Percentiles rank a stretch among this genome's conserved stretches.
phyloP scores from a whole-genome alignment of 1,140 invertebrate species.

The Dinoponera quadriceps region DNA sequence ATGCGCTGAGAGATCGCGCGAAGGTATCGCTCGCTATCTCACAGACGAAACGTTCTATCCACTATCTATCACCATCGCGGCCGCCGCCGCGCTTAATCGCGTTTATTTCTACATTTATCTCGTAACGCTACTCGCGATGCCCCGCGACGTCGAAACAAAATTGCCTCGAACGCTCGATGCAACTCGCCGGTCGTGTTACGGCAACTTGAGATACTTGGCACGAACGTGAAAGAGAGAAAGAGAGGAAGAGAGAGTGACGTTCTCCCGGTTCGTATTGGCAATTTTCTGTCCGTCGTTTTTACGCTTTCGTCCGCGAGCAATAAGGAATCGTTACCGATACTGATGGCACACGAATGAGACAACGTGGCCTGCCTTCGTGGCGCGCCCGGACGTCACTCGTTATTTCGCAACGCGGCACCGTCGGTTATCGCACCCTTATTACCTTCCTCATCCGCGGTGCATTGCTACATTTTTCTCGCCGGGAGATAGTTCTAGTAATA shows the following conservation, averaged over 20 bases:
- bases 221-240: conserved; percentile 6
- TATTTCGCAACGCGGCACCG: conserved; percentile 10
- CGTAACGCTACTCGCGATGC: conserved; percentile 22
- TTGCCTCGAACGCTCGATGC: conserved; percentile 40
- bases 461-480: conserved; percentile 3
- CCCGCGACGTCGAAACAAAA: conserved; percentile 39
- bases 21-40: not conserved
- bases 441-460: not conserved
- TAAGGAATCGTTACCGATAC: conserved; percentile 50
- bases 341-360: conserved; percentile 40
- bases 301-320: conserved; percentile 30
- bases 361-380: conserved; percentile 19
- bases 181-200: conserved; percentile 37
- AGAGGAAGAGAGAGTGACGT: not conserved
- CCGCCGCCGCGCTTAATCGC: conserved; percentile 9
- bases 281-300: conserved; percentile 44
- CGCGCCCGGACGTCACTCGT: conserved; percentile 29
- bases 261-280: conserved; percentile 31
- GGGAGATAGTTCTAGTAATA: conserved; percentile 12
- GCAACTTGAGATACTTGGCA: conserved; percentile 39
- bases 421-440: conserved; percentile 27
- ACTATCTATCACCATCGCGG: conserved; percentile 20
- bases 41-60: conserved; percentile 13
- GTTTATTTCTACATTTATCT: conserved; percentile 48
- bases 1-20: conserved; percentile 13